Conservation (phyloP, 2,888 invertebrate species). For the Coenonympha glycerion region DNA sequence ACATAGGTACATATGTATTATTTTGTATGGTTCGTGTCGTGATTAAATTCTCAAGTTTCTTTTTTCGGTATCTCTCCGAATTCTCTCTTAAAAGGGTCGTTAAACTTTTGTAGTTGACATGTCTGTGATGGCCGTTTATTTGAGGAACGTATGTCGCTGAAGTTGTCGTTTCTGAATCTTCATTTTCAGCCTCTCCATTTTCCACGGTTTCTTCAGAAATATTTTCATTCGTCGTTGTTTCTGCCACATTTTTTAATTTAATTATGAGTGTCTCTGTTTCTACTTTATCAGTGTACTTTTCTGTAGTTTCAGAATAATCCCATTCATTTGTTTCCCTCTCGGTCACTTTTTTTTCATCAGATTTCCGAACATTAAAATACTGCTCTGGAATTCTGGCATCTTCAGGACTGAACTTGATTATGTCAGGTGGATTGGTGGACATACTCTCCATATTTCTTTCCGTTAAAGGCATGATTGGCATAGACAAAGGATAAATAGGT, state of each 20-base stretch:
- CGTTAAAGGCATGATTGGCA: conserved; percentile 41
- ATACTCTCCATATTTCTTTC: conserved; percentile 36
- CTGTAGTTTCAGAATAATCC: conserved; percentile 19
- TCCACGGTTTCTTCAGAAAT: conserved; percentile 19
- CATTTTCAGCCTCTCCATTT: too few relatives aligned
- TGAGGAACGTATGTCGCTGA: conserved; percentile 54
- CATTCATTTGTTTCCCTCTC: conserved; percentile 30
- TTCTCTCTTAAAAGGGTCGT: conserved; percentile 40
- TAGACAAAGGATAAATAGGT: conserved; percentile 30
- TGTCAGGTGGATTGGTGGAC: conserved; percentile 45
- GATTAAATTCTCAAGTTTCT: conserved; percentile 47
- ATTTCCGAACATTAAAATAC: conserved; percentile 38
- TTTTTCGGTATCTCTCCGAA: conserved; percentile 49
- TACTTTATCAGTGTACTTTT: conserved; percentile 21
- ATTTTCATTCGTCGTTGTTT: conserved; percentile 31
- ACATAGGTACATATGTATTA: conserved; percentile 48
- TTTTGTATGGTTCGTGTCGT: conserved; percentile 44
- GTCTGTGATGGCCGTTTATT: conserved; percentile 64
- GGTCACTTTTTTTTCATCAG: conserved; percentile 25
- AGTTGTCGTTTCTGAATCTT: conserved; percentile 25
- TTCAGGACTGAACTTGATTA: conserved; percentile 57
- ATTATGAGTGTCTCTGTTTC: conserved; percentile 40
- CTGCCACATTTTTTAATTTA: conserved; percentile 47
- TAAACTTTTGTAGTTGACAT: conserved; percentile 44
- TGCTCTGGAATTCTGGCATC: conserved; percentile 62